Base-by-base conservation (phyloP, 2,113 vertebrate genomes). In the Microcebus ravelobensis region DNA sequence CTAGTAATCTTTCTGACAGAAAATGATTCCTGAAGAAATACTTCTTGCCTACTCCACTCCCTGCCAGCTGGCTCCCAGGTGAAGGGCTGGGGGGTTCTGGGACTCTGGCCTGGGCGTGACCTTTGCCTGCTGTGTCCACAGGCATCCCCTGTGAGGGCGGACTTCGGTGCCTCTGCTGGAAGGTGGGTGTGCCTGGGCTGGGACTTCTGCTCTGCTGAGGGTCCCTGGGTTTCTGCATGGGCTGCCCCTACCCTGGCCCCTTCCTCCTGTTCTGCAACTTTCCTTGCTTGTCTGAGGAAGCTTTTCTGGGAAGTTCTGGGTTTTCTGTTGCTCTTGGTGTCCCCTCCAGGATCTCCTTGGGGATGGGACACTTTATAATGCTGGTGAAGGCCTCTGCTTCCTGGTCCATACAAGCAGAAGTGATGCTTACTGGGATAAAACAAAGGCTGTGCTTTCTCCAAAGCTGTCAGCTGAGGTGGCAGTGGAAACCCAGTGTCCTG, bases 141-240 rank as follows among this genome's bases (percentile, higher is more conserved):
- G 99, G 99, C 96, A 99, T 99, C 93, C 99, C 99, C 29, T 99
- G 99, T 98, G 99, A 99, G 98, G 99, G 99, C 81, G 99, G 99
- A 87, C 99, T 99, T 73, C 99, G 99, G 55, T 99, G 99, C 29
- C 99, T 99, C 71, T 99, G 99, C 98, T 99, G 99, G 99, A 99
- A 99, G 99, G 99, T 99, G 98, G 97, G 99, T 98, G 71, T 87
- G 81, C 94, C 86, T 97, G 68, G 50, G 85, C 12, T 31, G 90
- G 94, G 91, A 84, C 2, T 80, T 91, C 95, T 48, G 48, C 87
- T 90, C 85, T 91, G 50, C 94, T 55, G 34, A 0, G 0, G 36
- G 67, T 1, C 55, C 83, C 52, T 34, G 88, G 94, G 61, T 80
- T 93, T 65, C 95, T 61, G 95, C 95, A 84, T 92, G 95, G 88